Base-by-base conservation (phyloP, 2,113 vertebrate genomes). In the Antennarius striatus region DNA sequence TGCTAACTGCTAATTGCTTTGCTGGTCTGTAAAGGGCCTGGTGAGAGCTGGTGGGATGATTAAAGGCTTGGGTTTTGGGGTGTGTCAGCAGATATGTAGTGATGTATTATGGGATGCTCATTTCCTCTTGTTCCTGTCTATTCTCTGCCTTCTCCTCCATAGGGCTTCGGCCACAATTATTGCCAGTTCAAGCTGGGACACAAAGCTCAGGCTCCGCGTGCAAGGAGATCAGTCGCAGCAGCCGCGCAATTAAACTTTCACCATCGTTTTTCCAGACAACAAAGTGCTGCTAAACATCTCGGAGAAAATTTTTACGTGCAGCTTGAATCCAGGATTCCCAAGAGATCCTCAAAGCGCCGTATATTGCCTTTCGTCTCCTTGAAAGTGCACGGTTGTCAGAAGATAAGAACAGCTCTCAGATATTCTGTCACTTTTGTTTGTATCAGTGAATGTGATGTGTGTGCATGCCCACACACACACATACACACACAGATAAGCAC, bases 41-140 rank as follows among this genome's bases (percentile, higher is more conserved):
- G 55, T 16, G 49, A 63, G 69, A 60, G 70, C 58, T 36, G 52
- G 63, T 49, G 61, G 66, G 65, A 78, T 82, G 87, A 88, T 71
- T 60, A 80, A 87, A 82, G 65, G 58, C 70, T 86, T 16, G 4
- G 32, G 32, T 67, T 60, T 54, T 47, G 78, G 42, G 77, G 82
- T 67, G 75, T 90, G 88, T 91, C 89, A 83, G 84, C 82, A 89
- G 85, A 81, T 88, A 82, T 76, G 59, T 7, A 52, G 65, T 80
- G 77, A 88, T 84, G 82, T 70, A 85, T 91, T 85, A 83, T 36
- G 72, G 75, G 75, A 73, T 57, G 70, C 73, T 81, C 75, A 81
- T 84, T 87, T 90, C 82, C 82, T 77, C 67, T 54, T 6, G 70
- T 74, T 73, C 47, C 62, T 75, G 70, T 84, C 79, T 77, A 54